A percentile compares a stretch with the other conserved stretches of the same genome.
phyloP scores from a whole-genome alignment of 2,888 invertebrate genomes.

The Ametastegia equiseti region DNA sequence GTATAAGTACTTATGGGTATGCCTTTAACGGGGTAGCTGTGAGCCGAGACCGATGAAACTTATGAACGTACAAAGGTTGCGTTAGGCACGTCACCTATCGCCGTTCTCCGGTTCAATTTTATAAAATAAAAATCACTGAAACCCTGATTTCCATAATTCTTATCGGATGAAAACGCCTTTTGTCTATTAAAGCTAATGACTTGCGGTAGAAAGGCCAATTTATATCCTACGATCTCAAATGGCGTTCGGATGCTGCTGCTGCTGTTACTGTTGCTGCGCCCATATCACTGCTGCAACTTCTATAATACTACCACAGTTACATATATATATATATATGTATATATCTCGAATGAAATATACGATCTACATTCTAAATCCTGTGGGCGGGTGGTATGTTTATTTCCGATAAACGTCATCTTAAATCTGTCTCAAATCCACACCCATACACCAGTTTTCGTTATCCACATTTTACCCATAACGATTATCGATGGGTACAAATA shows the following conservation, averaged over 20 bases:
- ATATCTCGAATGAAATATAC: background rate
- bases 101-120: background rate
- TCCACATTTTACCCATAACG: background rate
- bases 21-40: background rate
- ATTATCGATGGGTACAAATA: background rate
- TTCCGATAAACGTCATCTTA: background rate
- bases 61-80: slow-evolving; percentile 24
- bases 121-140: background rate
- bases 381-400: background rate
- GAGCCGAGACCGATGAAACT: no score
- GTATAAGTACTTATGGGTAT: no score
- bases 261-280: no score
- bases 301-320: no score
- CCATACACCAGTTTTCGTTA: background rate
- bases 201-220: background rate
- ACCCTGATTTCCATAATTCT: background rate
- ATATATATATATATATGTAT: no score
- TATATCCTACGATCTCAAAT: background rate
- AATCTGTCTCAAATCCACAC: background rate
- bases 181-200: background rate
- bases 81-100: background rate
- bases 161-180: background rate
- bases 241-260: background rate
- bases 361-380: background rate
- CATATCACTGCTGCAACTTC: no score